Base-by-base conservation (phyloP, 2,797 vertebrate species). In the Astyanax mexicanus region DNA sequence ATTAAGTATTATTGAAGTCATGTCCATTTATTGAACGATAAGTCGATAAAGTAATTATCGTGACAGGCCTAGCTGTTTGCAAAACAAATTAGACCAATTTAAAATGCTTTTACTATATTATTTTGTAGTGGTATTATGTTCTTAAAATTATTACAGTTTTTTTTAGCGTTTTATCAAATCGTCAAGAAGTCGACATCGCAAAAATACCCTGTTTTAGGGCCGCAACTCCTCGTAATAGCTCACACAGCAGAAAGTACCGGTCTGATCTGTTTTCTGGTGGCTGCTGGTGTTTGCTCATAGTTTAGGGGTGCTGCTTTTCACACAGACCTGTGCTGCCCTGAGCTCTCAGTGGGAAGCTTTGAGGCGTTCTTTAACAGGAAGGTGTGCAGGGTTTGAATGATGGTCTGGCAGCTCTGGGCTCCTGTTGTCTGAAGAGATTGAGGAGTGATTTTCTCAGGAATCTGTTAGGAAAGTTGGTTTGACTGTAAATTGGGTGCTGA, bases 231-330 rank as follows among this genome's bases (percentile, higher is more conserved):
- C 54, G 69, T 29, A 49, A 12, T 25, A 23, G 42, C 49, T 35
- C 29, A 23, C 25, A 29, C 35, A 25, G 3, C 15, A 42, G n/a
- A 57, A 45, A n/a, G 58, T 54, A 32, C 11, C 74, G 51, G 21
- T 27, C 29, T 67, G 13, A 21, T 52, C 29, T 25, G 9, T 61
- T 58, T 57, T 23, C 64, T 38, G 15, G 29, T 12, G 32, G 38
- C 21, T 52, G 17, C n/a, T n/a, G n/a, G n/a, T 35, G 47, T 73
- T 72, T 75, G 72, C 57, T 68, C 58, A 38, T 12, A 11, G 23
- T 55, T 69, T 70, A 29, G 38, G 21, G 47, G 68, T 66, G 81
- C 44, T 21, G 37, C 55, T 69, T 78, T 78, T 72, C 68, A 72
- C 74, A 75, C 75, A 42, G 51, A 57, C 38, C 61, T 32, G 37